Percentiles rank a stretch among this genome's conserved stretches.
Conservation (phyloP, 2,113 vertebrate species). For the Rhabdomys dilectus region DNA sequence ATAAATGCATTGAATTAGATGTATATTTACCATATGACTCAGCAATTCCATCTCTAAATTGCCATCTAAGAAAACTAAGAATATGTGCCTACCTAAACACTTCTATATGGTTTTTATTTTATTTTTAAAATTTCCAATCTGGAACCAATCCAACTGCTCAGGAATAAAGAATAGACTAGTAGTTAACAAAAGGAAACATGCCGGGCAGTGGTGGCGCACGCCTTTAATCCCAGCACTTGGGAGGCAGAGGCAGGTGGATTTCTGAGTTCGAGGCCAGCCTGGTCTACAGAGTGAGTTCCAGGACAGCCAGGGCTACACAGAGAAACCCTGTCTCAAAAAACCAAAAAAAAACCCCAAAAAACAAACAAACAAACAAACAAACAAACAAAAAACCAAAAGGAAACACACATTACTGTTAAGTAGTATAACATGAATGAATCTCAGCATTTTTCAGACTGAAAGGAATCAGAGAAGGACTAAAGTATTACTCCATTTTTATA, state of each 20-base stretch:
- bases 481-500: background rate
- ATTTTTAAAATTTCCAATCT: constrained; percentile 50
- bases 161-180: background rate
- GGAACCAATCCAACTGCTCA: constrained; percentile 16
- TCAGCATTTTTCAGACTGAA: constrained; percentile 17
- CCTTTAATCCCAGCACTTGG: too few species aligned
- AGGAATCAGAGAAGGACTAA: constrained; percentile 17
- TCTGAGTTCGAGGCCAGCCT: too few species aligned
- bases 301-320: too few species aligned
- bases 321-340: too few species aligned
- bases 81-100: constrained; percentile 24
- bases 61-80: constrained; percentile 66
- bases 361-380: too few species aligned
- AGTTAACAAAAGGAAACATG: constrained; percentile 40
- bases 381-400: too few species aligned
- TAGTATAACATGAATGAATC: background rate
- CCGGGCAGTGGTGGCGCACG: too few species aligned
- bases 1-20: constrained; percentile 64
- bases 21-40: constrained; percentile 43
- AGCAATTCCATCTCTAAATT: constrained; percentile 63
- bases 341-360: too few species aligned
- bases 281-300: too few species aligned
- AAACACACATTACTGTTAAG: constrained; percentile 1
- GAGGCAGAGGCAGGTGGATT: too few species aligned
- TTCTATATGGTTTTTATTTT: constrained; percentile 57